These are phyloP conservation scores for Tuta absoluta DNA, from an alignment of 2,888 invertebrate species.

Conservation along the genomic window DNA sequence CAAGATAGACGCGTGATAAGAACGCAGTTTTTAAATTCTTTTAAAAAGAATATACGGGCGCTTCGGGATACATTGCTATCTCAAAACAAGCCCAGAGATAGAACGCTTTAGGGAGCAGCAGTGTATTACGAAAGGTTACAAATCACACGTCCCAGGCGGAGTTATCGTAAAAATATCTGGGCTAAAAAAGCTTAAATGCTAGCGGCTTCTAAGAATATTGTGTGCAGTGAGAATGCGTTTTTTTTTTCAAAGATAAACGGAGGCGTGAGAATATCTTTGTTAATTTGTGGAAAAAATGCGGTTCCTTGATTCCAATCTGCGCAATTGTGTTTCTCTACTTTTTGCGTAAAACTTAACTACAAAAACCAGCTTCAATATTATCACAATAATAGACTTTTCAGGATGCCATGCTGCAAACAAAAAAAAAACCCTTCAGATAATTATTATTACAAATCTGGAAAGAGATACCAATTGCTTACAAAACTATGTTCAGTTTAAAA, in stretches of 20 bases:
- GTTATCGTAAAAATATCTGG: constrained; percentile 14
- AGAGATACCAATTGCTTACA: no score
- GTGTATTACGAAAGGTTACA: not conserved
- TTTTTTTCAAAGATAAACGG: constrained; percentile 42
- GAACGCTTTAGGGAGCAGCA: not conserved
- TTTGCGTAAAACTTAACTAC: not conserved
- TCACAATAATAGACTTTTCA: no score
- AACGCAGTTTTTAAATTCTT: constrained; percentile 30
- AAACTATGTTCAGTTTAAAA: no score
- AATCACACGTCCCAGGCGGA: constrained; percentile 24
- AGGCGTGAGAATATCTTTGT: constrained; percentile 53
- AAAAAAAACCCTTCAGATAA: no score
- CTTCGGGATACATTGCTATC: not conserved
- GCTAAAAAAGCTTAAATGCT: constrained; percentile 40
- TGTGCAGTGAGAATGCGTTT: constrained; percentile 39
- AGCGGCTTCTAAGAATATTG: constrained; percentile 57
- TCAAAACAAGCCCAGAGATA: not conserved
- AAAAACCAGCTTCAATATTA: not conserved
- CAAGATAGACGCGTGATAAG: constrained; percentile 55
- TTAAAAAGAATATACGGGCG: not conserved
- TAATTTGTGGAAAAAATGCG: constrained; percentile 43
- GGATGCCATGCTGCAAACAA: no score
- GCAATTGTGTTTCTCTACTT: constrained; percentile 28
- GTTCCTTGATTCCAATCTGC: constrained; percentile 46
- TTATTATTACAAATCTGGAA: no score